Evolutionary conservation across 2,113 vertebrate species (phyloP).

Genomic region (Conger conger): DNA sequence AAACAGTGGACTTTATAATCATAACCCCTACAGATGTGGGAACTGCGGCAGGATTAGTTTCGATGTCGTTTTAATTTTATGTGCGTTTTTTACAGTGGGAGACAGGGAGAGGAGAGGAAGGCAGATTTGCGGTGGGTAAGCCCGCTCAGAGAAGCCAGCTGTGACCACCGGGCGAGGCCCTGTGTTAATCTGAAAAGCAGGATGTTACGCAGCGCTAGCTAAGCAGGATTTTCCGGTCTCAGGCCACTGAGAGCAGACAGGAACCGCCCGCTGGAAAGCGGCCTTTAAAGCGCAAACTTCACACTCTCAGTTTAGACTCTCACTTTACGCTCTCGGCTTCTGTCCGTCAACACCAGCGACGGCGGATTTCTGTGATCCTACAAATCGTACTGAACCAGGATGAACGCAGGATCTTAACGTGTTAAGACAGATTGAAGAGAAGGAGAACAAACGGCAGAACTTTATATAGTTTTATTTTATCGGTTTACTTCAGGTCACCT

Average conservation of each 20-base stretch:
- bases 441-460: not conserved
- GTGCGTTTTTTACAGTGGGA: not conserved
- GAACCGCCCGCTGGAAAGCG: not conserved
- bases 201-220: slow-evolving; percentile 58
- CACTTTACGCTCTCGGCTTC: not conserved
- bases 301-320: not conserved
- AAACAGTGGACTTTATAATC: not conserved
- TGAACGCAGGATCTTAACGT: not conserved
- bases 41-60: not conserved
- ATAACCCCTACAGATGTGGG: not conserved
- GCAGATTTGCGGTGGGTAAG: slow-evolving; percentile 54
- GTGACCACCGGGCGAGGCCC: slow-evolving; percentile 58
- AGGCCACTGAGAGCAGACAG: slow-evolving; percentile 26
- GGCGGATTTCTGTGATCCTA: not conserved
- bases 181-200: slow-evolving; percentile 49
- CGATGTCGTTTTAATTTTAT: not conserved
- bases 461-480: not conserved
- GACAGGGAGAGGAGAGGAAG: slow-evolving; percentile 38
- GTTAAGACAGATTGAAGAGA: not conserved
- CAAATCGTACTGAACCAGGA: not conserved
- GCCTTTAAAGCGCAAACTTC: not conserved
- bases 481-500: not conserved
- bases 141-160: slow-evolving; percentile 60
- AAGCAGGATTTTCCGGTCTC: slow-evolving; percentile 63
- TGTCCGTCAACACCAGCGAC: not conserved